These are phyloP conservation scores for Clarias platycephalus DNA, from an alignment of 2,797 vertebrate species.

Conservation along the genomic window DNA sequence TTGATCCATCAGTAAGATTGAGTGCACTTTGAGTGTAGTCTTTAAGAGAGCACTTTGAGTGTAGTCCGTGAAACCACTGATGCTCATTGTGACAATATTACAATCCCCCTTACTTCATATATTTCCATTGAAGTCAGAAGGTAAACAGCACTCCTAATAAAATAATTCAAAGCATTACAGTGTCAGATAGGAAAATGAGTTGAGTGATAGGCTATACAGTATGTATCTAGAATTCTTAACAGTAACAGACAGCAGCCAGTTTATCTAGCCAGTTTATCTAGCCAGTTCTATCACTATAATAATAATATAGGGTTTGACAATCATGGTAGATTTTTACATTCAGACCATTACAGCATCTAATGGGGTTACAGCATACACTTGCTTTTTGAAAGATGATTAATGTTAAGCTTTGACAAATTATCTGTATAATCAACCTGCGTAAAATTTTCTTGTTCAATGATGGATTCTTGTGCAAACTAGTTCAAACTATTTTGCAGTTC, in stretches of 20 bases:
- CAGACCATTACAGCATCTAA: not conserved
- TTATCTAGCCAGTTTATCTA: too few relatives aligned
- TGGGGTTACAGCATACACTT: not conserved
- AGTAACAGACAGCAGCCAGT: not conserved
- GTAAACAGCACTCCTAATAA: conserved; percentile 34
- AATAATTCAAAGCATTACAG: not conserved
- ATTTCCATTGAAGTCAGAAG: conserved; percentile 60
- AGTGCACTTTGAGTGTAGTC: conserved; percentile 19
- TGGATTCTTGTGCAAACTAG: conserved; percentile 10
- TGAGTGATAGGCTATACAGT: not conserved
- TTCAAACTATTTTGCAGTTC: conserved; percentile 36
- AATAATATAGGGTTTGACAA: not conserved
- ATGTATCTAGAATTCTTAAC: not conserved
- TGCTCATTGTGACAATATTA: conserved; percentile 31
- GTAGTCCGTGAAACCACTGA: conserved; percentile 26
- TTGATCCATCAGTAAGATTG: conserved; percentile 69
- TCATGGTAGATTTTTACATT: too few relatives aligned
- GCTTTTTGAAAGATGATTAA: not conserved
- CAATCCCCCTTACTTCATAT: conserved; percentile 49
- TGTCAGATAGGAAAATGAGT: not conserved
- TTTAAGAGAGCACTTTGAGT: conserved; percentile 38
- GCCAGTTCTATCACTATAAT: not conserved
- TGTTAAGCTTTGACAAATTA: not conserved
- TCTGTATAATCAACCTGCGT: conserved; percentile 15
- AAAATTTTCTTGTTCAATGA: conserved; percentile 30